Evolutionary conservation across 1,140 invertebrate species (phyloP), one percentile per base, ranked within the genome.

Genomic region (Calliopsis andreniformis): DNA sequence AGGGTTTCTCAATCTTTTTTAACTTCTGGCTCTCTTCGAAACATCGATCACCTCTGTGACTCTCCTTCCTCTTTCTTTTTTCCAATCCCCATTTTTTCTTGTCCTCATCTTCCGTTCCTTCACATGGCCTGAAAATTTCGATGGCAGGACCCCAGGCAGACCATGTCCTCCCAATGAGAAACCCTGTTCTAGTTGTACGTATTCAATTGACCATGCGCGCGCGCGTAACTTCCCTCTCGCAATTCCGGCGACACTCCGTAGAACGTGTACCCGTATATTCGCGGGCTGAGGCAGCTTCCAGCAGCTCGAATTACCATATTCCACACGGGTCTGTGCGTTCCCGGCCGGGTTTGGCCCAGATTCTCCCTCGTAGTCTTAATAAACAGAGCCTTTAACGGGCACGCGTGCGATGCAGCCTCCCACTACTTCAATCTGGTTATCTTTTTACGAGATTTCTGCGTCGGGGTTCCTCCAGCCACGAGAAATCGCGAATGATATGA

Each of bases 301-400:
- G 42, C 53, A 16, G 8, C 43, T 55, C 79, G 62, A 83, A 83
- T 83, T 83, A 83, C 76, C 82, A 83, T 83, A 82, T 83, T 83
- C 76, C 76, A 67, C 63, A 67, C 43, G 35, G 20, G 28, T 23
- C 32, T 69, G 64, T 64, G 59, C 25, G 80, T 82, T 61, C 55
- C 55, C 56, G 69, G 56, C 47, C 30, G 56, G 45, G 45, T 64
- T 79, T 75, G 76, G 80, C 80, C 80, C 81, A 82, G 80, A 83
- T 83, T 82, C 66, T 25, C 20, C 12, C n/a, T 28, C 28, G 35
- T 18, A 43, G 28, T 69, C 69, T 78, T 83, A 83, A 83, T 82
- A 83, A 82, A 82, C 80, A 63, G 55, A 63, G 66, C 76, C 64
- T 79, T 82, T 76, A 30, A 49, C 47, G 76, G n/a, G 62, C 68